These are phyloP conservation scores for Danio rerio DNA, from an alignment of 2,113 vertebrate species.

Conservation along the genomic window DNA sequence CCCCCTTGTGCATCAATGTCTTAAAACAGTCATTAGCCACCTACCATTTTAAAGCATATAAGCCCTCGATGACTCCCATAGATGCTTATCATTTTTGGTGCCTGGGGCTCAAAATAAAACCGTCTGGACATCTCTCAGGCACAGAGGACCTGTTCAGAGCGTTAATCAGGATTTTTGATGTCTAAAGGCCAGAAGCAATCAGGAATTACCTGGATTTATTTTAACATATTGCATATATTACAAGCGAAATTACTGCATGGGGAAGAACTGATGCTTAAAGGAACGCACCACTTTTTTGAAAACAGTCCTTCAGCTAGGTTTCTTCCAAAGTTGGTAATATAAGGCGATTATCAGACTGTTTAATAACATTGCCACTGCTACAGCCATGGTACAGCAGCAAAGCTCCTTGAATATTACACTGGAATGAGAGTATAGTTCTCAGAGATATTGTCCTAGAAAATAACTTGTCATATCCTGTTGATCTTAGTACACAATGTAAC, in stretches of 20 bases:
- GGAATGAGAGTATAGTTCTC: too few relatives aligned
- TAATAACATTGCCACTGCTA: too few relatives aligned
- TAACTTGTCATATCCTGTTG: too few relatives aligned
- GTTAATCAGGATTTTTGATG: conserved; percentile 54
- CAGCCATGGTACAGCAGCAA: too few relatives aligned
- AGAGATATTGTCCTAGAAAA: too few relatives aligned
- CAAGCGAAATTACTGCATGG: conserved; percentile 16
- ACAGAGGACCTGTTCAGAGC: conserved; percentile 45
- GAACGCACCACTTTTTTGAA: too few relatives aligned
- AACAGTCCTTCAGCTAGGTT: too few relatives aligned
- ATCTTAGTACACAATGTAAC: too few relatives aligned
- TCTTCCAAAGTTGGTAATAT: too few relatives aligned
- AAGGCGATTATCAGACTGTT: too few relatives aligned
- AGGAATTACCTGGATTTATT: conserved; percentile 59
- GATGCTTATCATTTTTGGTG: conserved; percentile 53
- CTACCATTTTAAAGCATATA: conserved; percentile 43
- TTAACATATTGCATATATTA: conserved; percentile 55
- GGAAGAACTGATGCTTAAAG: not conserved
- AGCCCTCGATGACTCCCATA: conserved; percentile 52
- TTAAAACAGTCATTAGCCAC: conserved; percentile 49
- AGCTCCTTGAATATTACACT: too few relatives aligned
- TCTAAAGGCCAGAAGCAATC: conserved; percentile 32
- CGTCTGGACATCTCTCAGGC: conserved; percentile 49
- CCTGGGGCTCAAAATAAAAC: conserved; percentile 48
- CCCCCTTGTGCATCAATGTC: conserved; percentile 36